Conservation (phyloP, 1,140 invertebrate genomes). For the Bactericera cockerelli region DNA sequence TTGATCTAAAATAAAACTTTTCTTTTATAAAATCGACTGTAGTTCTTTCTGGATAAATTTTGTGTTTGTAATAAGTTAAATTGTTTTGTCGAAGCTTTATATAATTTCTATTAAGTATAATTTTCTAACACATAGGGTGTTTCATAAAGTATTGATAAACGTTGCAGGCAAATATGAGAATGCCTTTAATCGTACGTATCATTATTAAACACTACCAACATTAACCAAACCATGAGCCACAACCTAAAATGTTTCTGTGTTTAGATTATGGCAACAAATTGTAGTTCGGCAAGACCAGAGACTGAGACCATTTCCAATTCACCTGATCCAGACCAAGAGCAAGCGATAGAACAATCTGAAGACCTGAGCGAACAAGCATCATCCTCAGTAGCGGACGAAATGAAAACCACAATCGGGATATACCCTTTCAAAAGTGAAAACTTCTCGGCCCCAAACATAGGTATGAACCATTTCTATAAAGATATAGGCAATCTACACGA, state of each 20-base stretch:
- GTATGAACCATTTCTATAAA: neutral
- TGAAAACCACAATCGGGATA: slow-evolving; percentile 7
- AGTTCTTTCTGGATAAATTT: too few relatives aligned
- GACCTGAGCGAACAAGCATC: neutral
- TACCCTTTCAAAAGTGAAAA: slow-evolving; percentile 4
- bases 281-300: neutral
- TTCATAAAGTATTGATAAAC: too few relatives aligned
- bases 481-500: neutral
- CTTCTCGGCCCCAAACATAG: neutral
- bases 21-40: too few relatives aligned
- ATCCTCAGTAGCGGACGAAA: neutral
- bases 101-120: too few relatives aligned
- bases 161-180: too few relatives aligned
- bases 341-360: neutral
- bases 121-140: too few relatives aligned
- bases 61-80: too few relatives aligned
- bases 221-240: neutral
- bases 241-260: neutral
- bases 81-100: too few relatives aligned
- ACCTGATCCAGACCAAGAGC: neutral
- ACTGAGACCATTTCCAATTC: neutral
- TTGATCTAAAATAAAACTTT: too few relatives aligned
- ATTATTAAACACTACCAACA: too few relatives aligned
- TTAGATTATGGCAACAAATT: slow-evolving; percentile 7
- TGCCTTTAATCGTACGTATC: too few relatives aligned